Percentiles rank a stretch among this genome's conserved stretches.
Evolutionary conservation across 2,888 invertebrate genomes (phyloP).

Genomic region (Sycophila texana): DNA sequence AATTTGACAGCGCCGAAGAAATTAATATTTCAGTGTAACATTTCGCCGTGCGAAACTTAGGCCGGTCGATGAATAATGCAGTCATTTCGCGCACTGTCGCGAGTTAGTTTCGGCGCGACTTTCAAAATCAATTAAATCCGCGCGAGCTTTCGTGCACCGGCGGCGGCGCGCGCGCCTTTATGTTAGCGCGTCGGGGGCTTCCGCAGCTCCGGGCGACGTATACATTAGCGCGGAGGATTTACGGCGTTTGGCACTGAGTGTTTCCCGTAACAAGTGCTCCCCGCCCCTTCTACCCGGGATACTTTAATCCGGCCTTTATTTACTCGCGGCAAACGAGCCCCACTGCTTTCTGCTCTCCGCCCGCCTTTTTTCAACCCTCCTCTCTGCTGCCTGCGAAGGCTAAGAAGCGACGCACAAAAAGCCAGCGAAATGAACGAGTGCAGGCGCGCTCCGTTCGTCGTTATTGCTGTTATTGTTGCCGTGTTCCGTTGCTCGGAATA

Average conservation of each 20-base stretch:
- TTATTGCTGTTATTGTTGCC: conserved; percentile 4
- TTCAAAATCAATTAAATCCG: too few species aligned
- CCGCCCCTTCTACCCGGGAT: too few species aligned
- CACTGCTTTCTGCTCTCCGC: neutral
- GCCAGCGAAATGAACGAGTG: conserved; percentile 12
- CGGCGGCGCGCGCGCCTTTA: neutral
- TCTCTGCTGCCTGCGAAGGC: neutral
- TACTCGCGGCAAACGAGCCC: conserved; percentile 4
- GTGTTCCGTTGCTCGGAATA: too few species aligned
- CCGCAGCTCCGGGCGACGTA: neutral
- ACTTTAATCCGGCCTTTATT: conserved; percentile 16
- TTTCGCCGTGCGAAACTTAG: too few species aligned
- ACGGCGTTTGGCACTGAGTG: conserved; percentile 24
- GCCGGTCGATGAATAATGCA: too few species aligned
- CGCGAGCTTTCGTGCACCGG: neutral
- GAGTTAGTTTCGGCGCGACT: too few species aligned
- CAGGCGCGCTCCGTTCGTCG: neutral
- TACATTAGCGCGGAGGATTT: conserved; percentile 26
- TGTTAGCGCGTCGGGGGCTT: too few species aligned
- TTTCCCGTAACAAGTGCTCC: conserved; percentile 1
- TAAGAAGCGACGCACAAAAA: neutral
- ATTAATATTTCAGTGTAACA: too few species aligned
- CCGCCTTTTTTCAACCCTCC: neutral
- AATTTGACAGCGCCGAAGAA: too few species aligned
- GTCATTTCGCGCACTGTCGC: too few species aligned